Evolutionary conservation across 2,797 vertebrate species (phyloP).

Genomic region (Babyrousa celebensis): DNA sequence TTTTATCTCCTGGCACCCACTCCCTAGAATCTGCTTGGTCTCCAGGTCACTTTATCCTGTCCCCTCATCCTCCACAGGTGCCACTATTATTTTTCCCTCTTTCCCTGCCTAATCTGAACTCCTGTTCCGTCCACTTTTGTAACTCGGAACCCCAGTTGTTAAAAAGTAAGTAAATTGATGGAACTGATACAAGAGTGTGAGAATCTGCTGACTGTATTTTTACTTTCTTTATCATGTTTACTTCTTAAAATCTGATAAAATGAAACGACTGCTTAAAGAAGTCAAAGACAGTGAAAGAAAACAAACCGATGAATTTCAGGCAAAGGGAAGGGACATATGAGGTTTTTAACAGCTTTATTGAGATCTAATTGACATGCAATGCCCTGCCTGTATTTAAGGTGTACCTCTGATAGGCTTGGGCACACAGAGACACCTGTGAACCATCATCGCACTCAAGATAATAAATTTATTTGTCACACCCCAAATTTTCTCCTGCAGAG

Average conservation of each 20-base stretch:
- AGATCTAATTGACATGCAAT: neutral
- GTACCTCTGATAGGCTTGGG: neutral
- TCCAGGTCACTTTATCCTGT: neutral
- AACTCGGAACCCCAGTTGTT: slow-evolving; percentile 16
- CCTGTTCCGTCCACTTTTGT: neutral
- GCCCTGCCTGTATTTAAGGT: neutral
- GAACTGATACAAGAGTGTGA: neutral
- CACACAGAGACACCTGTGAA: neutral
- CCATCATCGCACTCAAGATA: neutral
- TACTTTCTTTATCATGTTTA: neutral
- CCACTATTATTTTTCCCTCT: neutral
- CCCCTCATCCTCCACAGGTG: neutral
- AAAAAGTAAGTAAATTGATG: neutral
- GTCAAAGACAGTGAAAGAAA: slow-evolving; percentile 43
- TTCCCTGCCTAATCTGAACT: slow-evolving; percentile 9
- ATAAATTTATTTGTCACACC: neutral
- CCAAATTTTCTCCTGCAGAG: neutral
- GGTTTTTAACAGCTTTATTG: slow-evolving; percentile 10
- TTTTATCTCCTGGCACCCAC: neutral
- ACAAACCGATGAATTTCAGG: slow-evolving; percentile 59
- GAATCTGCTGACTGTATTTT: slow-evolving; percentile 5
- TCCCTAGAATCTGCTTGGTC: neutral
- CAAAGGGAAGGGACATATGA: neutral
- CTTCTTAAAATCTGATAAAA: slow-evolving; percentile 50
- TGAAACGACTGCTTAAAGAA: slow-evolving; percentile 40